phyloP scores from a whole-genome alignment of 2,888 invertebrate genomes.

The Microctonus hyperodae region DNA sequence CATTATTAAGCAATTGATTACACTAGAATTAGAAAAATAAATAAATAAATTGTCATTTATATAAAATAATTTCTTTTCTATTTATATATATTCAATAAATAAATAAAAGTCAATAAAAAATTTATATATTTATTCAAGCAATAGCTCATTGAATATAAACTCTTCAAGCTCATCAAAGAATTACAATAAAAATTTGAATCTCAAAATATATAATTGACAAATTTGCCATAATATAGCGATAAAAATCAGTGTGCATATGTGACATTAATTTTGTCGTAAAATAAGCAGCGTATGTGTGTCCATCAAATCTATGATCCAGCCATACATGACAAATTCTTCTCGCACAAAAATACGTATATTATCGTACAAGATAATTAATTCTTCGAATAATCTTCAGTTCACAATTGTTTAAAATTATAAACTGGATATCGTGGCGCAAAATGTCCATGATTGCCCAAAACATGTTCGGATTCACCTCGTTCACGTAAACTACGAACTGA shows the following conservation, averaged over 20 bases:
- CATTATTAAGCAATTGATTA: too few relatives aligned
- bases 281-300: neutral
- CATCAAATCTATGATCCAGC: neutral
- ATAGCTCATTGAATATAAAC: neutral
- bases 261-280: neutral
- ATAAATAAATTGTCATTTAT: too few relatives aligned
- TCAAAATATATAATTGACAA: neutral
- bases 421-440: constrained; percentile 62
- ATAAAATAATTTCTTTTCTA: neutral
- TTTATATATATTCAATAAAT: neutral
- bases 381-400: constrained; percentile 31
- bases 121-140: neutral
- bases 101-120: neutral
- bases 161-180: neutral
- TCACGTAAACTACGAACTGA: constrained; percentile 70
- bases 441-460: constrained; percentile 51
- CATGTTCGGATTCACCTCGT: constrained; percentile 69
- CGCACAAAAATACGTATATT: too few relatives aligned
- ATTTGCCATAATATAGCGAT: neutral
- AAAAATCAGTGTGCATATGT: neutral
- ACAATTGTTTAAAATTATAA: constrained; percentile 52
- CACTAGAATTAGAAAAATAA: too few relatives aligned
- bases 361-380: neutral
- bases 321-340: too few relatives aligned
- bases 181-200: neutral